Evolutionary conservation across 2,113 vertebrate genomes (phyloP).

Genomic region (Nothoprocta pentlandii): DNA sequence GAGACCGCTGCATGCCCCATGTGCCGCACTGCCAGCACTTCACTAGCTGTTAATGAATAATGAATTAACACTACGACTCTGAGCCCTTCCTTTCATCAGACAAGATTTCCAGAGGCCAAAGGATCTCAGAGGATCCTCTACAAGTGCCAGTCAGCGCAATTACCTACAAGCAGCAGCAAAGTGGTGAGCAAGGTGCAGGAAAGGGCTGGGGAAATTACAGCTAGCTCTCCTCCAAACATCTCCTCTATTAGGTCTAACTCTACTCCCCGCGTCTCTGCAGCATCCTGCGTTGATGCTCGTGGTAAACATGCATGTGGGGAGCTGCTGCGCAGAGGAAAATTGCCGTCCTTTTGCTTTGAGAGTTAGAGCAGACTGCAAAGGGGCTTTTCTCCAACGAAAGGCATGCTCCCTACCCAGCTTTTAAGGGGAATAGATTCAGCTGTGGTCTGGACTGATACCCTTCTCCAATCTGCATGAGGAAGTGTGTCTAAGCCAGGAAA

Average conservation of each 20-base stretch:
- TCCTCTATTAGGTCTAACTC: background rate
- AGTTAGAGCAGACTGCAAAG: background rate
- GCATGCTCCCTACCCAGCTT: background rate
- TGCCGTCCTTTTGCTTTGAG: background rate
- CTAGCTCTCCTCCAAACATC: background rate
- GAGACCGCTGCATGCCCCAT: conserved; percentile 18
- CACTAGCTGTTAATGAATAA: conserved; percentile 46
- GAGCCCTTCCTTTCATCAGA: conserved; percentile 60
- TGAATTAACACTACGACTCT: conserved; percentile 58
- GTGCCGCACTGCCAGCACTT: background rate
- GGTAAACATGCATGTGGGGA: accelerated
- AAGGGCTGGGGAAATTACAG: background rate
- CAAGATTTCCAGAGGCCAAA: conserved; percentile 41
- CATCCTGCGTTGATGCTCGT: accelerated
- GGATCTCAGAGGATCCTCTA: conserved; percentile 52
- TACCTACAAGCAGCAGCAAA: conserved; percentile 21
- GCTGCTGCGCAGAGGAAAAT: background rate
- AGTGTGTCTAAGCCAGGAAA: background rate
- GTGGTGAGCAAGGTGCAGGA: conserved; percentile 28
- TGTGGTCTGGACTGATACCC: background rate
- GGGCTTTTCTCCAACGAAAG: background rate
- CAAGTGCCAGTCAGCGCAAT: conserved; percentile 5
- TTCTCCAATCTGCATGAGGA: background rate
- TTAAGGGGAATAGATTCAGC: background rate
- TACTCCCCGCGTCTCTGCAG: background rate